Percentiles rank a stretch among this genome's conserved stretches.
These are phyloP conservation scores for Aspidiotus destructor DNA, from an alignment of 2,888 invertebrate genomes.

Conservation along the genomic window DNA sequence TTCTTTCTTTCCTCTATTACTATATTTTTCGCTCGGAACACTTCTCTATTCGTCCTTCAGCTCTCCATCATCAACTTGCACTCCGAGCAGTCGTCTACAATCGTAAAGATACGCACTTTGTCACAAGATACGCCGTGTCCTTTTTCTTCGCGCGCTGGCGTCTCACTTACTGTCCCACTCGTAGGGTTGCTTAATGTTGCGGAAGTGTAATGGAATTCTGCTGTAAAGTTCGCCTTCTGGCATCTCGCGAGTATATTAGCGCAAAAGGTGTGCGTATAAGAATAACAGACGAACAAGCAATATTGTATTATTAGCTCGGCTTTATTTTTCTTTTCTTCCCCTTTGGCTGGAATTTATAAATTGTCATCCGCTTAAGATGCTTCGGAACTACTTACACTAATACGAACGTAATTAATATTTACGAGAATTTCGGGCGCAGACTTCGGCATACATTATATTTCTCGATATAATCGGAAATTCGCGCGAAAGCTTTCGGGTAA, in stretches of 20 bases:
- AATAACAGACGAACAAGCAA: too few species aligned
- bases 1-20: conserved; percentile 12
- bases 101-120: not conserved
- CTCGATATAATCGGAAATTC: too few species aligned
- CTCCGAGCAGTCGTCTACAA: not conserved
- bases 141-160: conserved; percentile 4
- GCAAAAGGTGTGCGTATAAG: not conserved
- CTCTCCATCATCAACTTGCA: not conserved
- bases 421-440: too few species aligned
- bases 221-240: conserved; percentile 6
- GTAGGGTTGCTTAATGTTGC: conserved; percentile 21
- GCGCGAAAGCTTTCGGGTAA: too few species aligned
- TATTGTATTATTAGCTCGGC: too few species aligned
- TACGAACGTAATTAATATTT: too few species aligned
- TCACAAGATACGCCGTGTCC: conserved; percentile 5
- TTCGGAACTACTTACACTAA: too few species aligned
- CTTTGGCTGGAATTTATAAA: too few species aligned
- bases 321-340: too few species aligned
- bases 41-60: not conserved
- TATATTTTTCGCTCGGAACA: conserved; percentile 5
- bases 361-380: too few species aligned
- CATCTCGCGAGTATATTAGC: not conserved
- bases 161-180: conserved; percentile 11
- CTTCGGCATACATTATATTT: too few species aligned
- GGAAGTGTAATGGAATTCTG: conserved; percentile 28